Percentiles rank a stretch among this genome's conserved stretches.
Evolutionary conservation across 2,113 vertebrate species (phyloP).

Genomic region (Serilophus lunatus): DNA sequence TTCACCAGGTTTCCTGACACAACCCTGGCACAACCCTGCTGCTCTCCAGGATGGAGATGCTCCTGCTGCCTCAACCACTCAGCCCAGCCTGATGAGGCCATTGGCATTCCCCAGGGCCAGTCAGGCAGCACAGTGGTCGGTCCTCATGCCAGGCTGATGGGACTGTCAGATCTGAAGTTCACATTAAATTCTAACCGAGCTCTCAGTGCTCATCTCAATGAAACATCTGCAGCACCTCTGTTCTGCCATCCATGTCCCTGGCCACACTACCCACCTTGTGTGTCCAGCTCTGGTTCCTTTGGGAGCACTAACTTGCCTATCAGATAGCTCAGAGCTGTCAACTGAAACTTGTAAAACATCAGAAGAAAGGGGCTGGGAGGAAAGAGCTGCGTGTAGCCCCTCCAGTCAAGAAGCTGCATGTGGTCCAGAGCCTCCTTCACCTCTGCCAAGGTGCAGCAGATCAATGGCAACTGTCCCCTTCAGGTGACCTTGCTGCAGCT

Average conservation of each 20-base stretch:
- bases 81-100: neutral
- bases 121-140: rapidly evolving
- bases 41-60: neutral
- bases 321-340: neutral
- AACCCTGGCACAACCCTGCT: rapidly evolving
- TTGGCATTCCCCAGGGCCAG: neutral
- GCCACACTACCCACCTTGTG: neutral
- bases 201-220: rapidly evolving
- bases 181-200: neutral
- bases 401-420: neutral
- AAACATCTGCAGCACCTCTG: neutral
- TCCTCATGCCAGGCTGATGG: rapidly evolving
- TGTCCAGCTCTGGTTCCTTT: neutral
- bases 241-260: neutral
- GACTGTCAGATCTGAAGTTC: neutral
- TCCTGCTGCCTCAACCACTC: neutral
- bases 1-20: neutral
- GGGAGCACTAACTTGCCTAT: neutral
- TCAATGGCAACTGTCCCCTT: neutral
- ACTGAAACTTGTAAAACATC: neutral
- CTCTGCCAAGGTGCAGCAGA: neutral
- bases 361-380: neutral
- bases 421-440: neutral
- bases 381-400: neutral
- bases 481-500: neutral